A percentile compares a stretch with the other conserved stretches of the same genome.
phyloP scores from a whole-genome alignment of 2,113 vertebrate genomes.

The Sitta europaea region DNA sequence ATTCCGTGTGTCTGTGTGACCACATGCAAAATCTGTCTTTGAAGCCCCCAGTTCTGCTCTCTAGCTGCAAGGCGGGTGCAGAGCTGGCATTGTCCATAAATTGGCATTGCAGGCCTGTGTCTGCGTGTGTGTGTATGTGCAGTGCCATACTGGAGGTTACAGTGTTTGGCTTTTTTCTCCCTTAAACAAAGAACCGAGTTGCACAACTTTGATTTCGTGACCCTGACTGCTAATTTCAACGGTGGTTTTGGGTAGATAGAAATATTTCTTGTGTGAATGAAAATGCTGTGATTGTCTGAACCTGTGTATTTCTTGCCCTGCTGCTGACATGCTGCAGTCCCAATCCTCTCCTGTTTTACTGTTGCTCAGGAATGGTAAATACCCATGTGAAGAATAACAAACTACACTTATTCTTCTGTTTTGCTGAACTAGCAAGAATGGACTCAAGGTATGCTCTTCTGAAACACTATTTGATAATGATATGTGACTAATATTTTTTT shows the following conservation, averaged over 20 bases:
- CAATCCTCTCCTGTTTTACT: not conserved
- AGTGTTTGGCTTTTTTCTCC: not conserved
- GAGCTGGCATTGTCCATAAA: not conserved
- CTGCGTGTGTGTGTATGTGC: not conserved
- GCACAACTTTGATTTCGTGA: not conserved
- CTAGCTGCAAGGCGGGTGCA: not conserved
- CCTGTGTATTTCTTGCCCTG: not conserved
- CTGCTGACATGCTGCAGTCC: not conserved
- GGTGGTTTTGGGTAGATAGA: not conserved
- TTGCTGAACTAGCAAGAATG: not conserved
- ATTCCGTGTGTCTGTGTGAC: fast-evolving
- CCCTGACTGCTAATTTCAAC: not conserved
- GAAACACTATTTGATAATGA: constrained; percentile 3
- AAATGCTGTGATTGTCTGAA: not conserved
- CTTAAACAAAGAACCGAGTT: not conserved
- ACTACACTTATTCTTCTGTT: not conserved
- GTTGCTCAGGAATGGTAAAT: not conserved
- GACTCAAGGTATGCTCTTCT: not conserved
- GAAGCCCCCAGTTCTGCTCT: not conserved
- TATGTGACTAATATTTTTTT: not conserved
- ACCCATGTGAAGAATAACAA: not conserved
- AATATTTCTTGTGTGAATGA: not conserved
- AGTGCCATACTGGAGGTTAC: not conserved
- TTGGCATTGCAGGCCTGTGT: not conserved
- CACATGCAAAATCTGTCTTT: not conserved